Evolutionary conservation across 2,888 invertebrate genomes (phyloP), one percentile per base, ranked within the genome.

Genomic region (Cosmia pyralina): DNA sequence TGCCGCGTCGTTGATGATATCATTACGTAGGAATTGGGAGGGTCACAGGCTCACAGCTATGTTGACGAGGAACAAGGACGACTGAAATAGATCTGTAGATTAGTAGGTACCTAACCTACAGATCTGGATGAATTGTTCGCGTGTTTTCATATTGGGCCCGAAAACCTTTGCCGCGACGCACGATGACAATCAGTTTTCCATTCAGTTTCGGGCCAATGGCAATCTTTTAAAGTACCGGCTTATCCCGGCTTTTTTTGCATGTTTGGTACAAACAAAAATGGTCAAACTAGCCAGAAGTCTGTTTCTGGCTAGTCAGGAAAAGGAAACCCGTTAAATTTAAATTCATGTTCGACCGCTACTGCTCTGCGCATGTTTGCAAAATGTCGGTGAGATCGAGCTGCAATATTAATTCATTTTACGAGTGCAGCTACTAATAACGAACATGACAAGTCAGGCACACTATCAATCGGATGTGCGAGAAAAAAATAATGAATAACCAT

Each of bases 1-100:
- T 85, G 83, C 81, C 86, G 79, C 83, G 74, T 79, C 67, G 79
- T 81, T 81, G 80, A 89, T 89, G 90, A 89, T 84, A 88, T 90
- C 90, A 90, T 83, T 85, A 72, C 82, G 71, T 77, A 72, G 85
- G 89, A 86, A 87, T 88, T 81, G 78, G 75, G 78, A 73, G 81
- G 83, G 78, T 81, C 83, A 85, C 74, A 80, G 78, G 78, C 77
- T 77, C 77, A 73, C 66, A 70, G 69, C 52, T 72, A 58, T 76
- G 71, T 71, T 79, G 83, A 78, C 72, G 69, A 69, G 62, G 62
- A 82, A 66, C 79, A 79, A 84, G 81, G 83, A 79, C 77, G 58
- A 72, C 82, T 84, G 79, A 84, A 84, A 72, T 70, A 65, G 63
- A 80, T 83, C 69, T 69, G 66, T 66, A 66, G 48, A 41, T n/a